Base-by-base conservation (phyloP, 1,140 invertebrate species). In the Gerris buenoi region DNA sequence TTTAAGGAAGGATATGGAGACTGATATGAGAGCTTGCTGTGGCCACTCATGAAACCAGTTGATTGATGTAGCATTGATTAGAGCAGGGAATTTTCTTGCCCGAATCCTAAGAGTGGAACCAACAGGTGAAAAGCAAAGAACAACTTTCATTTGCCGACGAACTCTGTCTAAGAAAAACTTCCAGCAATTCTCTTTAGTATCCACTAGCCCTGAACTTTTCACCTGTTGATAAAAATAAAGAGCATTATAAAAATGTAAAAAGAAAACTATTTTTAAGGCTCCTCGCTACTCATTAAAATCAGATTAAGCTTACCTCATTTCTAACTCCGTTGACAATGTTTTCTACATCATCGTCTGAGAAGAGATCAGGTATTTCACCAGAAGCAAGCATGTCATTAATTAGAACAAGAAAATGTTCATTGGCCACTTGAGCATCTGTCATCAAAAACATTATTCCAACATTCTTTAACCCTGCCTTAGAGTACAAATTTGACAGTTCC, bases 11-110 rank as follows among this genome's bases (percentile, higher is more conserved):
- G 87, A 85, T 76, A 88, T 86, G 33, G 93, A 91, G 0, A 97
- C 95, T 26, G 91, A 93, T 62, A 93, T 86, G n/a, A 95, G 78
- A 27, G 93, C 93, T 79, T 97, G 92, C 80, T 95, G 90, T 22
- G 95, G 95, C 95, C 95, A 98, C 81, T 96, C 93, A 75, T 97
- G 93, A 77, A 97, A 97, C 95, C 95, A 98, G 78, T 97, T 95
- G 68, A 97, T 95, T 65, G 88, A 87, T 15, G 94, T 96, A 74
- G 91, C 93, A 77, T 95, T 97, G 69, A 94, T 91, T 57, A 98
- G 84, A 61, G 94, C 93, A 22, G 95, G 95, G 78, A 97, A 98
- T 80, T 97, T 95, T 70, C 95, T 82, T 46, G 91, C 90, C 72
- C 95, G 83, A 33, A 96, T 88, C 74, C 94, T 79, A 64, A 97